Base-by-base conservation (phyloP, 2,888 invertebrate genomes). In the Agonopterix alstromeriana region DNA sequence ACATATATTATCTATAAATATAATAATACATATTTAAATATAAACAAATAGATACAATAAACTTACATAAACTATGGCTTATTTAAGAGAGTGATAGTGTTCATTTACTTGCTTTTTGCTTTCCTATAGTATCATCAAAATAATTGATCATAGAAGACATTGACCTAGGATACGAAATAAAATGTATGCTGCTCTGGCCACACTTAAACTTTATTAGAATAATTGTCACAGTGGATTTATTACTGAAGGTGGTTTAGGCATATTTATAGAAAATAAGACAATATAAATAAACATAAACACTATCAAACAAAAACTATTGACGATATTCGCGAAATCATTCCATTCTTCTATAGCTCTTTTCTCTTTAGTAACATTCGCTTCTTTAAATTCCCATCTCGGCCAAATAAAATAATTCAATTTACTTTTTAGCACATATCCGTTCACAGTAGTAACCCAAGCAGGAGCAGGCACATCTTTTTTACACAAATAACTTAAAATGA, bases 271-370 rank as follows among this genome's bases (percentile, higher is more conserved):
- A 11, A 46, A 46, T 35, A 40, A 14, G 7, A 10, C 27, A 14
- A 41, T 8, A 11, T 46, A 46, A 9, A 36, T 3, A 35, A 41
- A 11, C 2, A 35, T 12, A n/a, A 47, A 42, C 3, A 42, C 1
- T 35, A 35, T 10, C 14, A 47, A 9, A 12, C 35, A 42, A 3
- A 62, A 43, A 54, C 55, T 56, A 46, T 74, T 73, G 0, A 68
- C 10, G 14, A 68, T 53, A 52, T 63, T 67, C 0, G 63, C 60
- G 35, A 76, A 70, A 50, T 67, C 58, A 0, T 46, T 58, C 72
- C 75, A 76, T 35, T 56, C 54, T 43, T 58, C 52, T 10, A 36
- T 49, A 40, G 50, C 51, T 8, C 49, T 53, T 35, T 44, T 48
- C 8, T 53, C 44, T 36, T 45, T 48, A 14, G 45, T 42, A 45